phyloP scores from a whole-genome alignment of 1,140 invertebrate genomes.

The Papilio aristodemus region DNA sequence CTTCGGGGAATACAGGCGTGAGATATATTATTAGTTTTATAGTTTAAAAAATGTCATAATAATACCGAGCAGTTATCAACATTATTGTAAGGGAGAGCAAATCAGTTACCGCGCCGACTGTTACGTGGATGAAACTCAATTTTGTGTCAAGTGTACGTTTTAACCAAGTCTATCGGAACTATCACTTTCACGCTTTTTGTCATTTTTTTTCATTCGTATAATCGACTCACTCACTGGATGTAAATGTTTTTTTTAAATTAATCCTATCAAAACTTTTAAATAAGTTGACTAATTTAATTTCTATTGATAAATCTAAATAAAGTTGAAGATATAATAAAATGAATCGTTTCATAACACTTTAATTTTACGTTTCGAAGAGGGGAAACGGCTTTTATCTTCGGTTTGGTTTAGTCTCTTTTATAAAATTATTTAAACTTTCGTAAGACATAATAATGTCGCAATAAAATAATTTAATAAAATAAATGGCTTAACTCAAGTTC shows the following conservation, averaged over 20 bases:
- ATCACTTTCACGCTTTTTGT: constrained; percentile 44
- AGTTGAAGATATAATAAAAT: not conserved
- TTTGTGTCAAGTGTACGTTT: constrained; percentile 54
- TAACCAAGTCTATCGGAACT: constrained; percentile 39
- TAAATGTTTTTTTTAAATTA: constrained; percentile 12
- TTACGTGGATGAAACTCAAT: constrained; percentile 46
- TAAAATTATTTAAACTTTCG: no score
- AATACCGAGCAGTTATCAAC: constrained; percentile 12
- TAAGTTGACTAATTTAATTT: not conserved
- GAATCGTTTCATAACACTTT: not conserved
- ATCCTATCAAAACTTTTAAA: not conserved
- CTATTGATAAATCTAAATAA: not conserved
- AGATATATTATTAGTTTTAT: constrained; percentile 11
- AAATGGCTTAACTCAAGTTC: no score
- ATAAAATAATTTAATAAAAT: no score
- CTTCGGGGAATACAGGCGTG: no score
- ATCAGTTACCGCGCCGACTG: constrained; percentile 40
- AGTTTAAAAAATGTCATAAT: constrained; percentile 17
- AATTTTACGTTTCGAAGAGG: not conserved
- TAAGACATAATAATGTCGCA: no score
- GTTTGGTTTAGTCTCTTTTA: no score
- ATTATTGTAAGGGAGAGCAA: constrained; percentile 32
- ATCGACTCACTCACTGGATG: not conserved
- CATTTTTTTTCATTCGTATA: constrained; percentile 36
- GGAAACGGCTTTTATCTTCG: no score